Percentiles rank a stretch among this genome's conserved stretches.
Conservation (phyloP, 2,888 invertebrate genomes). For the Nemotelus nigrinus region DNA sequence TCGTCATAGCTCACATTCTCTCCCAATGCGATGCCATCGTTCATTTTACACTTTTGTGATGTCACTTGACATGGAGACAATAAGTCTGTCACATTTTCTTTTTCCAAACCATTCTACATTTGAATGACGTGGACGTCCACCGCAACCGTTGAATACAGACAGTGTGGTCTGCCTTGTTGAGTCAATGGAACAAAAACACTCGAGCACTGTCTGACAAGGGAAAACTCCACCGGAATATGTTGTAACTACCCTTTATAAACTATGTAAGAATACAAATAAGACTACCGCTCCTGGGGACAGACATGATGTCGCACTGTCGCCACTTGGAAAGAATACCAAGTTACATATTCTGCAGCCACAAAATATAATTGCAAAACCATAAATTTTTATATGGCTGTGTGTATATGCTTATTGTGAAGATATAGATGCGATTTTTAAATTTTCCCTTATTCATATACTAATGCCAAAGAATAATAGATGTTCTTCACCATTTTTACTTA, state of each 20-base stretch:
- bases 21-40: too few relatives aligned
- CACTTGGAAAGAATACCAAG: too few relatives aligned
- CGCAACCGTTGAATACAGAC: not conserved
- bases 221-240: too few relatives aligned
- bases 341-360: too few relatives aligned
- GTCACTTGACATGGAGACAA: constrained; percentile 43
- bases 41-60: constrained; percentile 18
- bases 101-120: constrained; percentile 22
- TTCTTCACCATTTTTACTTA: constrained; percentile 35
- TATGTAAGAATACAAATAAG: not conserved
- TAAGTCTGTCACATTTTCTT: constrained; percentile 29
- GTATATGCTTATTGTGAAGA: too few relatives aligned
- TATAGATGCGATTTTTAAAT: too few relatives aligned
- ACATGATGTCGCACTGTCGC: too few relatives aligned
- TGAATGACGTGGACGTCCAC: constrained; percentile 11
- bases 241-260: not conserved
- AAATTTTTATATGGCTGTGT: too few relatives aligned
- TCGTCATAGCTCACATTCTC: too few relatives aligned
- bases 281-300: not conserved
- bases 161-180: not conserved
- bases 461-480: constrained; percentile 7
- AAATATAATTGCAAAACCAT: too few relatives aligned
- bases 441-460: not conserved
- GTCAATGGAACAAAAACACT: too few relatives aligned
- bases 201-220: too few relatives aligned